Conservation (phyloP, 2,888 invertebrate species). For the Dryobotodes eremita region DNA sequence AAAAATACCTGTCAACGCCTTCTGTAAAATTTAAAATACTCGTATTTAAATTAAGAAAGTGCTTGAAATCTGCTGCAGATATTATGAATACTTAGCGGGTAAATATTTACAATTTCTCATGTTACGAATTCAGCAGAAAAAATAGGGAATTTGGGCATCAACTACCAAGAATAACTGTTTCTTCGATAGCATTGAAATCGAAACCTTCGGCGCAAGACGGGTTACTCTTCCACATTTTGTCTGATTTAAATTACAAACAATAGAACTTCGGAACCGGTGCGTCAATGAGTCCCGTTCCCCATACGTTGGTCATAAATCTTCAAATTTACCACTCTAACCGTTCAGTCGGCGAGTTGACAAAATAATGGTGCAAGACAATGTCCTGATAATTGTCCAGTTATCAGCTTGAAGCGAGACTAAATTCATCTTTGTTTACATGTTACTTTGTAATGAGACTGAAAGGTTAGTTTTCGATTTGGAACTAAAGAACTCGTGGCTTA, state of each 20-base stretch:
- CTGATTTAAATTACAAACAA: conserved; percentile 51
- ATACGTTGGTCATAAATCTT: conserved; percentile 79
- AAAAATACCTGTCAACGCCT: neutral
- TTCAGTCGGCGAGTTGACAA: conserved; percentile 79
- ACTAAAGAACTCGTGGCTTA: neutral
- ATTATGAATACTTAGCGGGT: neutral
- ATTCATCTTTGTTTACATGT: conserved; percentile 65
- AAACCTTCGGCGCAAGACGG: conserved; percentile 43
- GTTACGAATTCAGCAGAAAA: neutral
- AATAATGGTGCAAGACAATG: conserved; percentile 84
- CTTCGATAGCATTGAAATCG: conserved; percentile 24
- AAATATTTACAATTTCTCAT: neutral
- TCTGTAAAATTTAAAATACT: neutral
- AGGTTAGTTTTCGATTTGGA: neutral
- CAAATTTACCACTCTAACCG: conserved; percentile 82
- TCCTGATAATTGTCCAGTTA: conserved; percentile 77
- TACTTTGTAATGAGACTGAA: conserved; percentile 35
- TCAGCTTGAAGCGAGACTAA: conserved; percentile 74
- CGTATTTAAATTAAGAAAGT: neutral
- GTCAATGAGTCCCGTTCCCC: conserved; percentile 70
- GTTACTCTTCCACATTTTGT: conserved; percentile 36
- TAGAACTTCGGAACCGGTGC: conserved; percentile 67
- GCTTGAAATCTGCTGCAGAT: neutral
- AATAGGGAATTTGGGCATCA: neutral
- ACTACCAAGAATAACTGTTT: conserved; percentile 20